Base-by-base conservation (phyloP, 2,888 invertebrate genomes). In the Aelia acuminata region DNA sequence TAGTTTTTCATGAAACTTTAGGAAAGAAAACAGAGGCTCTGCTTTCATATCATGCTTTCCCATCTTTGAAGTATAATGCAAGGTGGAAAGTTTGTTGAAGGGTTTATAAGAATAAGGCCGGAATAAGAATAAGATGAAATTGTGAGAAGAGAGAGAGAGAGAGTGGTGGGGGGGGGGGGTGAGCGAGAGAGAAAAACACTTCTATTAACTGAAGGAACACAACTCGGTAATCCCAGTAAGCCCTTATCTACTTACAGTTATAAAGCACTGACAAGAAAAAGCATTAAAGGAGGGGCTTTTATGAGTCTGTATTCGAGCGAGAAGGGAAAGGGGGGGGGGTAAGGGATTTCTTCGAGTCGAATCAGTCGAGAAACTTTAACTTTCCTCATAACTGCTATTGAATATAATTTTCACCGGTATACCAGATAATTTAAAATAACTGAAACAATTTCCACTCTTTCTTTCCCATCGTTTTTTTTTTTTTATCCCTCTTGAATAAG, bases 221-320 rank as follows among this genome's bases (percentile, higher is more conserved):
- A 85, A 39, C 85, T 53, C 50, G 39, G 85, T 85, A 87, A 87
- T 57, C 87, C 87, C 63, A 26, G 57, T 87, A 87, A 87, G 70
- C 43, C 87, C 87, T 86, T 87, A 87, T 87, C 87, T 87, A 87
- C 87, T 87, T 87, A 87, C 70, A 63, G 75, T 63, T 87, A 87
- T 87, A 87, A 87, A 87, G 87, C 87, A 87, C 87, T 49, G 63
- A 87, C 87, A 87, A 87, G 70, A 87, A 87, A 87, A 75, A 75
- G 87, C 87, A 87, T 87, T 87, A 87, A 86, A 49, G 49, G 75
- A 57, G 63, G 49, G 75, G 70, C 87, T 87, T 87, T 87, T 87
- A 87, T 87, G 87, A 87, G 87, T 31, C 39, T 35, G 53, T 85
- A 53, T 85, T 53, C 85, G 80, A 70, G 80, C 43, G 43, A 80